Evolutionary conservation across 2,113 vertebrate genomes (phyloP), one percentile per base, ranked within the genome.

Genomic region (Bufo bufo): DNA sequence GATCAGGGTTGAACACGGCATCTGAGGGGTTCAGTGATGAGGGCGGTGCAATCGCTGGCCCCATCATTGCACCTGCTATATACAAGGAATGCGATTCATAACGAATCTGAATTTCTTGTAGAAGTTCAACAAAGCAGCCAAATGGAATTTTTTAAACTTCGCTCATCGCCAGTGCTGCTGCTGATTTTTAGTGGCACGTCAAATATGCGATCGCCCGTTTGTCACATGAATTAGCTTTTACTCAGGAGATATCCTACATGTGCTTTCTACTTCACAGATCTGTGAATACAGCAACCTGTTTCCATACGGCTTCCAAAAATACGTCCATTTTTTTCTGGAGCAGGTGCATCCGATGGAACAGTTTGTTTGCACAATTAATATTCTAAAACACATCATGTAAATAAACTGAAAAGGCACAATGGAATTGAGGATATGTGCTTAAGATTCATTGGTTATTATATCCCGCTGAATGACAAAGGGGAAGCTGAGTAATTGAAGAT

Each of bases 401-500:
- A 87, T 87, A 87, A 87, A 87, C 85, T 80, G 11, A n/a, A 78
- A 79, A 80, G 4, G n/a, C 72, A 87, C 79, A 82, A 87, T 82
- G 69, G 20, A 56, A 74, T 82, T 81, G 78, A 14, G 77, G 54
- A 82, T 87, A 82, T 87, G 86, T 87, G 66, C 13, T 87, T 82
- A 87, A 82, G 86, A 87, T 74, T 82, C 58, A 82, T 87, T 58
- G 11, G 81, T 87, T 82, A 87, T 87, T 87, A 81, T 87, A 61
- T 52, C 75, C 65, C 54, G 69, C 77, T 87, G 86, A 87, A 82
- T 82, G 85, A 87, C 75, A 87, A 87, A 87, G 63, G 86, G 86
- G 69, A 81, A 47, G 65, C 66, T 81, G 33, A 80, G 85, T 87
- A 59, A 87, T 61, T 72, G 78, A 87, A 75, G 66, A 87, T 50